phyloP scores from a whole-genome alignment of 2,113 vertebrate genomes.

The Aspiorhynchus laticeps region DNA sequence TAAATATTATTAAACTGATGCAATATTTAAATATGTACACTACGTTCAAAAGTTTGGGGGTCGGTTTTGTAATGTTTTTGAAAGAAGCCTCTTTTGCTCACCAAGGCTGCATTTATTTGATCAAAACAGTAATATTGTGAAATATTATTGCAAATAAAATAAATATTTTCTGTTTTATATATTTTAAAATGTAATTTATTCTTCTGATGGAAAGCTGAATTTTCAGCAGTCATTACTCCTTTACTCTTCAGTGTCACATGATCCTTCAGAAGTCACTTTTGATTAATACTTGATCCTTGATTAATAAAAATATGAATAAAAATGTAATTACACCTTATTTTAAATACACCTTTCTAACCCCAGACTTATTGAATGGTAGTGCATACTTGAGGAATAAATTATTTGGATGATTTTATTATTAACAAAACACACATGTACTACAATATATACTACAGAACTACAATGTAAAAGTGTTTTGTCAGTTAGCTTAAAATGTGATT shows the following conservation, averaged over 20 bases:
- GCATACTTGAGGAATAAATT: not conserved
- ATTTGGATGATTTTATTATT: not conserved
- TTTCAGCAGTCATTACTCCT: not conserved
- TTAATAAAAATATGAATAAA: not conserved
- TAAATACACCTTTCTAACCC: not conserved
- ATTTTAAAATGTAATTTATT: not conserved
- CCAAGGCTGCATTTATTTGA: not conserved
- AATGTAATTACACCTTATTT: not conserved
- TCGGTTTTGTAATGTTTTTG: not conserved
- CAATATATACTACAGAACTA: not conserved
- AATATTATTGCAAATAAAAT: not conserved
- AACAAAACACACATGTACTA: not conserved
- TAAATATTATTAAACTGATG: not conserved
- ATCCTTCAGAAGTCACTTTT: not conserved
- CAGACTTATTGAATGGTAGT: not conserved
- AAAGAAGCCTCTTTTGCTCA: not conserved
- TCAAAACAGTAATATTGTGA: not conserved
- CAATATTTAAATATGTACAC: not conserved
- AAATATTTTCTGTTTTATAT: not conserved
- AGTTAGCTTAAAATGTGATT: too few species aligned
- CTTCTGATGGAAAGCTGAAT: not conserved
- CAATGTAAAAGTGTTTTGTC: not conserved
- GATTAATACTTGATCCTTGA: not conserved
- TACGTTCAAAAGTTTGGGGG: not conserved
- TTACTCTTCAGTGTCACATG: not conserved